Conservation (phyloP, 2,888 invertebrate genomes). For the Heteromyza rotundicornis region DNA sequence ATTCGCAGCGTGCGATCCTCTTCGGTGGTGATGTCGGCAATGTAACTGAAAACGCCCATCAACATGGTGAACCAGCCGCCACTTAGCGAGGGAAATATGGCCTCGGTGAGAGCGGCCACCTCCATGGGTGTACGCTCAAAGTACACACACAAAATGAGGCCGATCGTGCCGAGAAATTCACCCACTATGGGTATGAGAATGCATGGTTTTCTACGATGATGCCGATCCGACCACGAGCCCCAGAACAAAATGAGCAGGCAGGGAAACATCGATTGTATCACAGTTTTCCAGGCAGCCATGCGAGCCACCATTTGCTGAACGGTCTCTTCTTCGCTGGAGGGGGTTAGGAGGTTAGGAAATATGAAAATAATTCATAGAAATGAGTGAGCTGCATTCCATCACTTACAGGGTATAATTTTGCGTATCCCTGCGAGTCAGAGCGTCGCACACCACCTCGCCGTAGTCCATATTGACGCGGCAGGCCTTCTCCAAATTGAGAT, state of each 20-base stretch:
- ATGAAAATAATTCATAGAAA: background rate
- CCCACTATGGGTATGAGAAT: constrained; percentile 83
- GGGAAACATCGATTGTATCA: constrained; percentile 82
- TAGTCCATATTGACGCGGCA: constrained; percentile 82
- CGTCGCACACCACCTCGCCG: constrained; percentile 76
- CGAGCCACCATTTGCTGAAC: constrained; percentile 79
- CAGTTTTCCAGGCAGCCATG: constrained; percentile 86
- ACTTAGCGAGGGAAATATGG: constrained; percentile 80
- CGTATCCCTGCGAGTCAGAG: constrained; percentile 76
- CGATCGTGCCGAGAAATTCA: constrained; percentile 79
- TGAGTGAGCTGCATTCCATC: background rate
- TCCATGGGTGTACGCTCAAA: constrained; percentile 82
- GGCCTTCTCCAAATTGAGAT: constrained; percentile 84
- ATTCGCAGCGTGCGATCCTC: constrained; percentile 84
- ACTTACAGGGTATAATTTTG: constrained; percentile 65
- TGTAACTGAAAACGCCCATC: constrained; percentile 89
- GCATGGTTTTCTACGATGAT: constrained; percentile 68
- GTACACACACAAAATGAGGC: constrained; percentile 79
- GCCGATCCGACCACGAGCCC: constrained; percentile 77
- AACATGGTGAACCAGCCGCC: constrained; percentile 89
- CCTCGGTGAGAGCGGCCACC: constrained; percentile 79
- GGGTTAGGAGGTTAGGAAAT: background rate
- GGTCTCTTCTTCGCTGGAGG: constrained; percentile 67
- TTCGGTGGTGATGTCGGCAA: constrained; percentile 84
- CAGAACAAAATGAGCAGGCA: constrained; percentile 81